phyloP scores from a whole-genome alignment of 2,113 vertebrate species.

The Drymodes brunneopygia region DNA sequence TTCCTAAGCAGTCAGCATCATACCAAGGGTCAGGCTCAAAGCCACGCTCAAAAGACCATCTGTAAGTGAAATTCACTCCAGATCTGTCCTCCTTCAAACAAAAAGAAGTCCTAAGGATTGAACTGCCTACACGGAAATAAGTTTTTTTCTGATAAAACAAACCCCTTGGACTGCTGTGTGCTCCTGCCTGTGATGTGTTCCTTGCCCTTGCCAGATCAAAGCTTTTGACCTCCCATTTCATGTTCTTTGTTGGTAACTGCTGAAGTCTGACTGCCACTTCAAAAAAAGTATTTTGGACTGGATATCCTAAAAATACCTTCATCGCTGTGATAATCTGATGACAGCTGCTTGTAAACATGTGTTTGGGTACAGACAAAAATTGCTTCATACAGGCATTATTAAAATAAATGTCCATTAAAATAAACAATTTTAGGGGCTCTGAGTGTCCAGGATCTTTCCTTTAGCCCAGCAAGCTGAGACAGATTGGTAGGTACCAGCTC shows the following conservation, averaged over 20 bases:
- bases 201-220: conserved; percentile 10
- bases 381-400: not conserved
- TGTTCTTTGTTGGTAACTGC: not conserved
- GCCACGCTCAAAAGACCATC: not conserved
- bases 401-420: not conserved
- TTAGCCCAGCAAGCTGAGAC: not conserved
- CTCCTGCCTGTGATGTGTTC: not conserved
- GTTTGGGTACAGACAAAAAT: not conserved
- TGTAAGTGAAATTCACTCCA: conserved; percentile 19
- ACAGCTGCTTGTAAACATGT: not conserved
- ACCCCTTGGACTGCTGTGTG: not conserved
- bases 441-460: not conserved
- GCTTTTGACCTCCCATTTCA: conserved; percentile 39
- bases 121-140: not conserved
- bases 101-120: conserved; percentile 13
- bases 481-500: not conserved
- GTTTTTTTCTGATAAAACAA: conserved; percentile 51
- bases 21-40: conserved; percentile 45
- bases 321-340: not conserved
- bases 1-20: conserved; percentile 39
- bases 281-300: not conserved
- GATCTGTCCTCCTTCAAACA: conserved; percentile 39
- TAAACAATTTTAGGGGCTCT: not conserved
- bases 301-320: not conserved
- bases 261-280: conserved; percentile 13